phyloP scores from a whole-genome alignment of 2,888 invertebrate genomes.

The Leptopilina drosophilae region DNA sequence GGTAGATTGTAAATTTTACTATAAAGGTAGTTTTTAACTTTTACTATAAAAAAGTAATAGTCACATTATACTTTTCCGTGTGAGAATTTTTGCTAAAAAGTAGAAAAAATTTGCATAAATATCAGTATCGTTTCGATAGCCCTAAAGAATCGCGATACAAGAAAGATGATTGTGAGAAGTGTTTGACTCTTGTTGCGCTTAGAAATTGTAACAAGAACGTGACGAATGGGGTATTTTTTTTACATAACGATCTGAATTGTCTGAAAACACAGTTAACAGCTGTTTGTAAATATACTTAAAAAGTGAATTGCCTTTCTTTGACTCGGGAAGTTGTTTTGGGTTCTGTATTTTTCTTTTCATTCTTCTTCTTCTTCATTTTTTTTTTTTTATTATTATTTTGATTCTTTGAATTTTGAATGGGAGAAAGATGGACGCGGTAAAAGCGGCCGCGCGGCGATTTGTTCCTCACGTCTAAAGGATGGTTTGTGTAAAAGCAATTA shows the following conservation, averaged over 20 bases:
- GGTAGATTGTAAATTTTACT: too few species aligned
- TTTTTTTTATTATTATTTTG: neutral
- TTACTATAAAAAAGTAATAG: too few species aligned
- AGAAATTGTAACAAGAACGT: neutral
- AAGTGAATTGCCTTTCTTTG: constrained; percentile 22
- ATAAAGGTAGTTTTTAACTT: too few species aligned
- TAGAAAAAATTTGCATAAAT: too few species aligned
- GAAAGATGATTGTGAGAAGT: too few species aligned
- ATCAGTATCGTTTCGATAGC: too few species aligned
- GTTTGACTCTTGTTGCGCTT: neutral
- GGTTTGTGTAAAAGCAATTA: constrained; percentile 43
- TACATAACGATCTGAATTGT: neutral
- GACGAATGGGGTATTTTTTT: neutral
- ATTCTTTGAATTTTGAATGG: constrained; percentile 45
- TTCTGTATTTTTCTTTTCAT: constrained; percentile 1
- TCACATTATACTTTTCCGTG: too few species aligned
- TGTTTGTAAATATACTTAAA: constrained; percentile 29
- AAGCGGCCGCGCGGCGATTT: constrained; percentile 30
- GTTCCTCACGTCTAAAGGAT: constrained; percentile 26
- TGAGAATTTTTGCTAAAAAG: too few species aligned
- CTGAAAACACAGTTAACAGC: constrained; percentile 23
- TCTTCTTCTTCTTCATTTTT: neutral
- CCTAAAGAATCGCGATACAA: too few species aligned
- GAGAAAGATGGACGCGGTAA: constrained; percentile 33
- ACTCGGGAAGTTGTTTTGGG: constrained; percentile 34